A percentile compares a stretch with the other conserved stretches of the same genome.
phyloP scores from a whole-genome alignment of 2,797 vertebrate genomes.

The Hoplostethus mediterraneus region DNA sequence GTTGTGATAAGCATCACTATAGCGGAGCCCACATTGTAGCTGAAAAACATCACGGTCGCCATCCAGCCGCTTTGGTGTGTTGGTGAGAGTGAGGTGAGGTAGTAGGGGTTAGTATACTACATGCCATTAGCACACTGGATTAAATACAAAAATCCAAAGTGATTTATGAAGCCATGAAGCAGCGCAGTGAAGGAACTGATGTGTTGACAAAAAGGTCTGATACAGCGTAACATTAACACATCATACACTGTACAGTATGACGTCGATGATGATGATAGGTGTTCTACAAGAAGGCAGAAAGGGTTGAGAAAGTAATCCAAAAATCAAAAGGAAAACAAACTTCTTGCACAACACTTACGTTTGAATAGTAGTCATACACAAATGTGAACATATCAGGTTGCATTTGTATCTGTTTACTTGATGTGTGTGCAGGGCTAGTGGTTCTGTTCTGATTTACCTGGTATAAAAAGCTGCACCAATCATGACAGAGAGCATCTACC shows the following conservation, averaged over 20 bases:
- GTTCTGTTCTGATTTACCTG: not conserved
- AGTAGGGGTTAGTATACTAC: conserved; percentile 68
- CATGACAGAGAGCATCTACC: not conserved
- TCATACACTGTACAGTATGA: not conserved
- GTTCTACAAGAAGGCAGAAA: not conserved
- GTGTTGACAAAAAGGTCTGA: conserved; percentile 21
- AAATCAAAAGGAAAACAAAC: not conserved
- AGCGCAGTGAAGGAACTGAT: conserved; percentile 27
- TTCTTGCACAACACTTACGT: not conserved
- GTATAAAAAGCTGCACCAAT: not conserved
- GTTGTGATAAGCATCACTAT: conserved; percentile 94
- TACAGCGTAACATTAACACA: conserved; percentile 6
- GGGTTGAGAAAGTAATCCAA: not conserved
- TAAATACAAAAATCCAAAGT: conserved; percentile 31
- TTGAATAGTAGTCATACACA: not conserved
- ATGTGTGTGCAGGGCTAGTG: not conserved
- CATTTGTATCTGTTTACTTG: not conserved
- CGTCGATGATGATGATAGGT: no score
- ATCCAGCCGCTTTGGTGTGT: conserved; percentile 84
- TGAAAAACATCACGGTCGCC: conserved; percentile 83
- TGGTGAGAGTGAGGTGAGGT: conserved; percentile 69
- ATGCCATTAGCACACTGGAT: conserved; percentile 44
- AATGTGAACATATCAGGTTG: not conserved
- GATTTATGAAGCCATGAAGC: conserved; percentile 27
- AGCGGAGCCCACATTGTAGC: conserved; percentile 78